These are phyloP conservation scores for Chrysocyon brachyurus DNA, from an alignment of 2,797 vertebrate species.

Conservation along the genomic window DNA sequence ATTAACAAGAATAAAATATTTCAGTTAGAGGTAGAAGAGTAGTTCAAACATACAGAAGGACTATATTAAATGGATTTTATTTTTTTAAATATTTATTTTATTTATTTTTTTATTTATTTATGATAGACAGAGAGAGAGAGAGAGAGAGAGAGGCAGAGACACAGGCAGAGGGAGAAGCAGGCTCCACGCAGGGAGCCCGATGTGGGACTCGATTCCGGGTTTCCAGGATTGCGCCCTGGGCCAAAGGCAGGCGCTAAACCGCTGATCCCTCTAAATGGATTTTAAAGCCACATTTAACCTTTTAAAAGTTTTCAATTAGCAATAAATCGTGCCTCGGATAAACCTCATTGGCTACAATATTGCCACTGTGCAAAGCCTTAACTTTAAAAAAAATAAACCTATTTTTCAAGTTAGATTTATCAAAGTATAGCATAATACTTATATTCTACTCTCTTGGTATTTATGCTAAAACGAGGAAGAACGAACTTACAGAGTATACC, in stretches of 20 bases:
- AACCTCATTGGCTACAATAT: no score
- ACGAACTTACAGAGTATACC: background rate
- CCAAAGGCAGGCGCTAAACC: no score
- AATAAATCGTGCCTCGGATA: no score
- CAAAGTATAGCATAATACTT: constrained; percentile 11
- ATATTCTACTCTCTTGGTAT: constrained; percentile 57
- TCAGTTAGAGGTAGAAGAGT: background rate
- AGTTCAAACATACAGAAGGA: constrained; percentile 2
- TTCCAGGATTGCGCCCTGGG: no score
- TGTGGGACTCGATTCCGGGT: no score
- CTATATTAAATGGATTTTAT: constrained; percentile 49
- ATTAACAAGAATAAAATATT: constrained; percentile 37
- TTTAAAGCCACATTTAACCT: background rate
- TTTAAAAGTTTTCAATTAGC: no score
- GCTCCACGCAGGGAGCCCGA: no score
- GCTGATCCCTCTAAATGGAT: background rate
- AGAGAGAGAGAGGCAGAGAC: no score
- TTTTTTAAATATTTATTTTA: background rate
- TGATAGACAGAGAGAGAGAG: no score
- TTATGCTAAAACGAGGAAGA: constrained; percentile 4
- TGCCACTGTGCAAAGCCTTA: no score
- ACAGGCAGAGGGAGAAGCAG: no score
- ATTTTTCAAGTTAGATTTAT: constrained; percentile 58
- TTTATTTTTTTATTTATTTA: no score
- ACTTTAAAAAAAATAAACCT: background rate